Conservation (phyloP, 2,888 invertebrate genomes). For the Limnephilus lunatus region DNA sequence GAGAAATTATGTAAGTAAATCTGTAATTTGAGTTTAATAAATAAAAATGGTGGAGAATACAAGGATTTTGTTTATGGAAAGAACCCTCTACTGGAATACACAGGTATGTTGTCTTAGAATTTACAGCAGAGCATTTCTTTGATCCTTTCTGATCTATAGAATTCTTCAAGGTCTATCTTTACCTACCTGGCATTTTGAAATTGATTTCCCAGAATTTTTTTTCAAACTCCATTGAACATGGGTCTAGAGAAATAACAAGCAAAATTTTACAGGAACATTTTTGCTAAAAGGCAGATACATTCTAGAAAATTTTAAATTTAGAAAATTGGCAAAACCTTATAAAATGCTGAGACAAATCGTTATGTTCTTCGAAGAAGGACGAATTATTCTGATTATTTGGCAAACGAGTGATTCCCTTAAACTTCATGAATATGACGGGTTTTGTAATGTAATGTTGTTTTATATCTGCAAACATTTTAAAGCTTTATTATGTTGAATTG, state of each 20-base stretch:
- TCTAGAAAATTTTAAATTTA: not conserved
- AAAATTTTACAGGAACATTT: not conserved
- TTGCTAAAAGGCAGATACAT: not conserved
- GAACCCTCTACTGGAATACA: not conserved
- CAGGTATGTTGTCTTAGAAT: not conserved
- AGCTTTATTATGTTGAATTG: not conserved
- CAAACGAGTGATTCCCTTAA: not conserved
- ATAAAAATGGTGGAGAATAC: not conserved
- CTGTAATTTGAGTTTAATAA: not conserved
- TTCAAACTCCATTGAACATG: not conserved
- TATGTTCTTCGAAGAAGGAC: not conserved
- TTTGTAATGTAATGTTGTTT: not conserved
- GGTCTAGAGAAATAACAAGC: not conserved
- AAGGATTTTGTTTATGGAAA: not conserved
- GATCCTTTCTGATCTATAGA: not conserved
- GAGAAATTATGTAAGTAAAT: not conserved
- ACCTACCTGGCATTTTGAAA: not conserved
- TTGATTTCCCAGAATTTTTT: not conserved
- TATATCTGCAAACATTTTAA: not conserved
- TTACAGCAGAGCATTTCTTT: not conserved
- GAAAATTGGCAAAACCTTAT: not conserved
- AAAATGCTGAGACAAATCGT: not conserved
- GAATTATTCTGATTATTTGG: not conserved
- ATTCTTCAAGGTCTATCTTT: not conserved
- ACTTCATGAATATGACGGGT: not conserved